Percentiles rank a stretch among this genome's conserved stretches.
These are phyloP conservation scores for Machaerirhynchus nigripectus DNA, from an alignment of 2,113 vertebrate genomes.

Conservation along the genomic window DNA sequence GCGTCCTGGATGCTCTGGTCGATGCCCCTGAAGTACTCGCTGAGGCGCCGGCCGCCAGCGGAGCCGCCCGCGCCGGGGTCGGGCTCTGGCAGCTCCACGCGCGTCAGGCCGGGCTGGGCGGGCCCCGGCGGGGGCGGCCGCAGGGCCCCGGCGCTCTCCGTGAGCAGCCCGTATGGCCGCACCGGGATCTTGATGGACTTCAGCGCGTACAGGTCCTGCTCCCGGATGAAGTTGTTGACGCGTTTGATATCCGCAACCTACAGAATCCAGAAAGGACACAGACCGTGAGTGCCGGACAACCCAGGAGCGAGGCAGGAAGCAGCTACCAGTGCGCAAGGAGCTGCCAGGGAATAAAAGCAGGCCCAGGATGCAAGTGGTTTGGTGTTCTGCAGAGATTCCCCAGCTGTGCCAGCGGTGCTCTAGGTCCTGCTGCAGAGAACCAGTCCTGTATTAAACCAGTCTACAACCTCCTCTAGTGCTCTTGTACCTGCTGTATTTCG, in stretches of 20 bases:
- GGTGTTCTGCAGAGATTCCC: neutral
- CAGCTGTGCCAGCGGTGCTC: neutral
- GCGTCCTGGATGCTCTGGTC: slow-evolving; percentile 82
- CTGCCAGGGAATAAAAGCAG: neutral
- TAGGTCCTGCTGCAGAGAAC: neutral
- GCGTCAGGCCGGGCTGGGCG: neutral
- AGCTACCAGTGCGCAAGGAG: neutral
- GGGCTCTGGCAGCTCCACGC: neutral
- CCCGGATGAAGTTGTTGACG: slow-evolving; percentile 90
- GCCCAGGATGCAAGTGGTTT: neutral
- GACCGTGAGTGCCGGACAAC: neutral
- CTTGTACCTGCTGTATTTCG: neutral
- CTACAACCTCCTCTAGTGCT: neutral
- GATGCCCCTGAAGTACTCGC: slow-evolving; percentile 82
- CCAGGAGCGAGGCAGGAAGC: neutral
- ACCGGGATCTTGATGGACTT: slow-evolving; percentile 93
- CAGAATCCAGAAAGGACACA: slow-evolving; percentile 4
- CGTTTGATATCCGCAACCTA: slow-evolving; percentile 94
- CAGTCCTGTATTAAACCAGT: neutral
- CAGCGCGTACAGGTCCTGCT: slow-evolving; percentile 91
- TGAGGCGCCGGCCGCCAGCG: slow-evolving; percentile 43
- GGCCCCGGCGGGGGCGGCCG: neutral
- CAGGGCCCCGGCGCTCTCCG: slow-evolving; percentile 65
- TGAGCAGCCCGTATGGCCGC: slow-evolving; percentile 83
- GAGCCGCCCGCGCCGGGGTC: neutral